These are phyloP conservation scores for Streblospio benedicti DNA, from an alignment of 1,140 invertebrate genomes.

Conservation along the genomic window DNA sequence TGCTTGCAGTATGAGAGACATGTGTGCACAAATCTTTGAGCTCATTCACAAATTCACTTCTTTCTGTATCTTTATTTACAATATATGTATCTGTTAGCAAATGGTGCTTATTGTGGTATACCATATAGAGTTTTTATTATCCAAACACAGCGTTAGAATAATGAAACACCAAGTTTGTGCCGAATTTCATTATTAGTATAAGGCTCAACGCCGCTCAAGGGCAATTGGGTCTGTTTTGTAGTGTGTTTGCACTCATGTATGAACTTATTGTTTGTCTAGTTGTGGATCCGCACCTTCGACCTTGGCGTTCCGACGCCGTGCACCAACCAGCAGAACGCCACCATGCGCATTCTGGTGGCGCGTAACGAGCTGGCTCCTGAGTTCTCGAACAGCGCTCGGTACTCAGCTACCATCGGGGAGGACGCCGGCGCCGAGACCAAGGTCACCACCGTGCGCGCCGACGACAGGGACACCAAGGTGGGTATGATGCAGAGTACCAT, in stretches of 20 bases:
- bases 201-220: no score
- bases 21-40: no score
- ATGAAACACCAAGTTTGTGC: no score
- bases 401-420: conserved; percentile 22
- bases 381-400: conserved; percentile 23
- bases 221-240: no score
- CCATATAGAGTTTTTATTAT: no score
- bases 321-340: conserved; percentile 16
- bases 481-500: no score
- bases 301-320: conserved; percentile 19
- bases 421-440: conserved; percentile 9
- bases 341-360: conserved; percentile 24
- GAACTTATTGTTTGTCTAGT: no score
- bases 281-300: no score
- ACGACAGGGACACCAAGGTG: conserved; percentile 28
- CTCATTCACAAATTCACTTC: background rate
- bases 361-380: conserved; percentile 30
- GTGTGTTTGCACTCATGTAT: no score
- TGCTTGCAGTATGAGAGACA: no score
- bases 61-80: background rate
- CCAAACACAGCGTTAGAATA: no score
- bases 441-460: conserved; percentile 26
- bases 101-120: background rate
- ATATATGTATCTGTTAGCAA: background rate
- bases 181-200: no score